These are phyloP conservation scores for Netelia fuscicornis DNA, from an alignment of 2,888 invertebrate species.

Conservation along the genomic window DNA sequence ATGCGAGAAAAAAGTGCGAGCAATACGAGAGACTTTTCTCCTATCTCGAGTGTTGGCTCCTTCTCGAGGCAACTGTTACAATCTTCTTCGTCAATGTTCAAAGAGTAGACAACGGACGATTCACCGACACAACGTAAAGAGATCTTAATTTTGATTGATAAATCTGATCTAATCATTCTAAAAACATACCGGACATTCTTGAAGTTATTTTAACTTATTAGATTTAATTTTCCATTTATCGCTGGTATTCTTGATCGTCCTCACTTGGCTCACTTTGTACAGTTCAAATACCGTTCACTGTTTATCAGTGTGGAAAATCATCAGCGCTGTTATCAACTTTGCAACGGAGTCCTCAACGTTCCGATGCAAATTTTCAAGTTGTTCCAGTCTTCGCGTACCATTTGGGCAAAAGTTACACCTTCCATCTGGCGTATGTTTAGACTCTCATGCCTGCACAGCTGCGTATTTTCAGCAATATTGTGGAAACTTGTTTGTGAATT, in stretches of 20 bases:
- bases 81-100: background rate
- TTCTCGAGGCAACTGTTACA: background rate
- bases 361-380: constrained; percentile 44
- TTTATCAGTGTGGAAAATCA: background rate
- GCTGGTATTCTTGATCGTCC: background rate
- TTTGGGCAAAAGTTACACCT: constrained; percentile 17
- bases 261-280: background rate
- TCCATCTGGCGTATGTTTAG: constrained; percentile 27
- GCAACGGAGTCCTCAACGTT: background rate
- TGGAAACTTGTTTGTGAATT: constrained; percentile 21
- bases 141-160: too few species aligned
- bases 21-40: constrained; percentile 22
- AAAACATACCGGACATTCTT: too few species aligned
- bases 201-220: too few species aligned
- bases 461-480: constrained; percentile 9
- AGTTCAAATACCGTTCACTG: background rate
- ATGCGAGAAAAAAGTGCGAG: constrained; percentile 23
- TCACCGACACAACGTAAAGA: too few species aligned
- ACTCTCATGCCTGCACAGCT: constrained; percentile 12
- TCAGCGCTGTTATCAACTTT: background rate
- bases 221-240: background rate
- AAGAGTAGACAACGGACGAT: background rate
- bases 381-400: constrained; percentile 27
- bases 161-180: too few species aligned
- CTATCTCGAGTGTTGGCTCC: background rate